Conservation (phyloP, 2,797 vertebrate species). For the Phylloscopus collybita region DNA sequence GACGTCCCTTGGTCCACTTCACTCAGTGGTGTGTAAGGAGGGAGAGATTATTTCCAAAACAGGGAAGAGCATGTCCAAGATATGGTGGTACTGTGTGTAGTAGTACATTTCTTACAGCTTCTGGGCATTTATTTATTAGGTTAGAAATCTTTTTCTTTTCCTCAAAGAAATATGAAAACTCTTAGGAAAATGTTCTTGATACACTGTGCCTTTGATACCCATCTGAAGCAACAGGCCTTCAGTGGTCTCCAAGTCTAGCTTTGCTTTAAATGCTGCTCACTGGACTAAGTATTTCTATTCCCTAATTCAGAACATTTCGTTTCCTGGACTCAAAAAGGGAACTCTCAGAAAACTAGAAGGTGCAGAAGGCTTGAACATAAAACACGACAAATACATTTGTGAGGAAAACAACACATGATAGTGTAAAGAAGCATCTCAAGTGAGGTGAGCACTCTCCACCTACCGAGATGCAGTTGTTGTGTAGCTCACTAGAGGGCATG, state of each 20-base stretch:
- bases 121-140: background rate
- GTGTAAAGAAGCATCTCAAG: background rate
- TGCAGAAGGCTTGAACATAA: background rate
- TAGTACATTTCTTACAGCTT: background rate
- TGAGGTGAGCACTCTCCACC: background rate
- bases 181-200: background rate
- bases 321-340: background rate
- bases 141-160: rapidly evolving
- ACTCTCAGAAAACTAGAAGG: background rate
- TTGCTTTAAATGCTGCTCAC: background rate
- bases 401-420: background rate
- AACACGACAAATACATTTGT: background rate
- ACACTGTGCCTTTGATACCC: background rate
- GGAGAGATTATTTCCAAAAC: background rate
- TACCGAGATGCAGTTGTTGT: background rate
- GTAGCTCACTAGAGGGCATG: conserved; percentile 53
- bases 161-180: background rate
- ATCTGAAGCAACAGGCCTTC: background rate
- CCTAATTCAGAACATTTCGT: background rate
- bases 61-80: background rate
- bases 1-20: rapidly evolving
- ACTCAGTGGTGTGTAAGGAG: background rate
- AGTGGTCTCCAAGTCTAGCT: background rate
- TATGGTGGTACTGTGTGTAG: background rate
- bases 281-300: background rate